Conservation (phyloP, 2,797 vertebrate genomes). For the Leucoraja ocellata region DNA sequence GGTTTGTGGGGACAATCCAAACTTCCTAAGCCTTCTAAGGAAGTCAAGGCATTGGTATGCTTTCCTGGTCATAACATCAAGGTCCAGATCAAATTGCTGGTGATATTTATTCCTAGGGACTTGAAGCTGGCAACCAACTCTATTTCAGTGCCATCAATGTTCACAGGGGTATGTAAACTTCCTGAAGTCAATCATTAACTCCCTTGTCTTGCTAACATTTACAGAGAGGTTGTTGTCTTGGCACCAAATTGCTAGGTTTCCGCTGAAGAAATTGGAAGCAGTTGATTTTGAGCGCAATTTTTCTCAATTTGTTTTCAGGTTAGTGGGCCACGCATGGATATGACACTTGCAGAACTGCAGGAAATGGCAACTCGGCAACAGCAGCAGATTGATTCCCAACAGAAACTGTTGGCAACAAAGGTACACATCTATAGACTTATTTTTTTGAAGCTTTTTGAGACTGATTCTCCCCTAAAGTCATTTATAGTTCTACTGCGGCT, state of each 20-base stretch:
- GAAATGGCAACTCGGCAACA: slow-evolving; percentile 96
- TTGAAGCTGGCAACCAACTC: too few species aligned
- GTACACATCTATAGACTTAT: slow-evolving; percentile 52
- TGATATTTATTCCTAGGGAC: too few species aligned
- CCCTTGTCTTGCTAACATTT: too few species aligned
- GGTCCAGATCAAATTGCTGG: too few species aligned
- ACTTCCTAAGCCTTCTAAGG: too few species aligned
- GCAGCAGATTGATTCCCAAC: slow-evolving; percentile 90
- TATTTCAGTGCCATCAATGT: too few species aligned
- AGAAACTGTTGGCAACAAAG: slow-evolving; percentile 88
- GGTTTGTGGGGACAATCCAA: too few species aligned
- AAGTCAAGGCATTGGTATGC: too few species aligned
- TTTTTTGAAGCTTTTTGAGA: not conserved
- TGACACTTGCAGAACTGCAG: slow-evolving; percentile 89
- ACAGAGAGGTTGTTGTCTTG: too few species aligned
- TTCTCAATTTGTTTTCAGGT: slow-evolving; percentile 58
- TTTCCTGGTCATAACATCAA: too few species aligned
- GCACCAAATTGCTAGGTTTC: not conserved
- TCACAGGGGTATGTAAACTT: too few species aligned
- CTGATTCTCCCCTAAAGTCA: not conserved
- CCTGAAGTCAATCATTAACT: too few species aligned
- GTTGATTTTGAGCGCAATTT: not conserved
- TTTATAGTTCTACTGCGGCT: not conserved
- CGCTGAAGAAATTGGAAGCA: not conserved
- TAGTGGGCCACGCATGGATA: slow-evolving; percentile 79